Base-by-base conservation (phyloP, 2,888 invertebrate species). In the Pachliopta kotzebuea region DNA sequence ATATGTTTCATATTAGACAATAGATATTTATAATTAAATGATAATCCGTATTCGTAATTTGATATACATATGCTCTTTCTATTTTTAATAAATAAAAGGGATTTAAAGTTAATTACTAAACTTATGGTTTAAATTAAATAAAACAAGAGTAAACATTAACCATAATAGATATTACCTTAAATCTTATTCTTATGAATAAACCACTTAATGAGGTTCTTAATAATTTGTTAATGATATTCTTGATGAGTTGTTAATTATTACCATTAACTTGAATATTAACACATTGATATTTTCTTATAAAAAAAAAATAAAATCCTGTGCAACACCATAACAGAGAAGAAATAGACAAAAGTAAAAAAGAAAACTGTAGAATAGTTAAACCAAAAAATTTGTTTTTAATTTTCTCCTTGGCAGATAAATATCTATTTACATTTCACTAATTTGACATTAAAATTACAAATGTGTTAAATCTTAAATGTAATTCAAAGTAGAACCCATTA, bases 1-100 rank as follows among this genome's bases (percentile, higher is more conserved):
- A 56, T 56, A 37, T 64, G 24, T 53, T 52, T 56, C 4, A 61
- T 21, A 23, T 21, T 21, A 37, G 11, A 37, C 11, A 52, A 14
- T 52, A 23, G 50, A 18, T 45, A n/a, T 45, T 45, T 45, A 4
- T 45, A 18, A 45, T 45, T 6, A 45, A 45, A 45, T 45, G n/a
- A 45, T 45, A n/a, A 45, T 45, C 45, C 6, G 18, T 45, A n/a
- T 45, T n/a, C 4, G 45, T 45, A n/a, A 45, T 4, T 45, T 45
- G 6, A 45, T 18, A 24, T 18, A 24, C 17, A 6, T 24, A 52
- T 21, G 4, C 4, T 52, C 21, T 21, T 11, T 21, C 2, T 2
- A 21, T 11, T 37, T 37, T 37, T 37, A 37, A 11, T 17, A 37
- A 37, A 37, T 37, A 37, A 37, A 37, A 14, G 37, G 14, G 37